phyloP scores from a whole-genome alignment of 64 coral and sea anemone genomes.

The Dendrophyllia cribrosa region DNA sequence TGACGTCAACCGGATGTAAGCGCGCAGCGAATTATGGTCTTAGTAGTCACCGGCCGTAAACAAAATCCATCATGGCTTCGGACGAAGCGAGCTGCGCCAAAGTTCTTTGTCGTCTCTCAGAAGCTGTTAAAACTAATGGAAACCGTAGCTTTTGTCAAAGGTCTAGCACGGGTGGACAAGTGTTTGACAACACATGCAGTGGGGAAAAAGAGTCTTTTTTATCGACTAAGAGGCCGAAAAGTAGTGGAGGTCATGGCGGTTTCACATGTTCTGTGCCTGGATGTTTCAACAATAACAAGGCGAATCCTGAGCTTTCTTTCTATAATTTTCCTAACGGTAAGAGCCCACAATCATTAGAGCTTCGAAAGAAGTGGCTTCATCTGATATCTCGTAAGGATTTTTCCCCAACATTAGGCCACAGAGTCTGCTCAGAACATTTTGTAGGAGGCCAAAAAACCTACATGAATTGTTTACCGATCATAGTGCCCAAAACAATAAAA shows the following conservation, averaged over 20 bases:
- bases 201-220: background rate
- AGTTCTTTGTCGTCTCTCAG: constrained; percentile 11
- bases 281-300: constrained; percentile 54
- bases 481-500: background rate
- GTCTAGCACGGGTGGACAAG: background rate
- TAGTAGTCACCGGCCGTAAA: background rate
- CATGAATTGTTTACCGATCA: background rate
- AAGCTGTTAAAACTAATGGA: background rate
- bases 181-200: background rate
- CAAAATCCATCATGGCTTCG: background rate
- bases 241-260: background rate
- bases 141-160: constrained; percentile 19
- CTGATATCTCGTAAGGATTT: constrained; percentile 49
- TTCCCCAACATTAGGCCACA: constrained; percentile 51
- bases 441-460: constrained; percentile 2
- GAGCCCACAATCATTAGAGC: constrained; percentile 17
- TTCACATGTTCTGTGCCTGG: constrained; percentile 70
- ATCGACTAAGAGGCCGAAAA: background rate
- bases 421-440: constrained; percentile 60
- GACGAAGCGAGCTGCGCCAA: background rate
- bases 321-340: constrained; percentile 78
- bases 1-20: constrained; percentile 22
- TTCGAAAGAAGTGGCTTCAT: constrained; percentile 70
- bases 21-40: constrained; percentile 23
- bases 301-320: constrained; percentile 64